A percentile compares a stretch with the other conserved stretches of the same genome.
These are phyloP conservation scores for Rotaria sp. DNA, from an alignment of 2,888 invertebrate species.

Conservation along the genomic window DNA sequence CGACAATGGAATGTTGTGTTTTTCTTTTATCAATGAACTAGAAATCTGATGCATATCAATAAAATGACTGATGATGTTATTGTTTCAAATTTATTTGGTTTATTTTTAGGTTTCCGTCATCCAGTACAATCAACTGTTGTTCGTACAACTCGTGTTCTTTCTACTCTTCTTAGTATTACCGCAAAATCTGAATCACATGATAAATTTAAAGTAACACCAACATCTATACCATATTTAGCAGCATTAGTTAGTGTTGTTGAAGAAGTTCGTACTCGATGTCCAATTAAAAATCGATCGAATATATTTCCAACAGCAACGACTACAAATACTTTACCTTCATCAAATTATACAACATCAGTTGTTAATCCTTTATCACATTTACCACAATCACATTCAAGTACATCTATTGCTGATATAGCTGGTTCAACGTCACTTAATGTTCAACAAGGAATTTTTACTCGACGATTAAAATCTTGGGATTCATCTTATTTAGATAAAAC, in stretches of 20 bases:
- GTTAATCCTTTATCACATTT: slow-evolving; percentile 19
- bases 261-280: slow-evolving; percentile 88
- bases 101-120: slow-evolving; percentile 79
- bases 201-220: slow-evolving; percentile 85
- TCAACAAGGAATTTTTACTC: background rate
- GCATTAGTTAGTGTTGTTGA: slow-evolving; percentile 91
- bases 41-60: too few species aligned
- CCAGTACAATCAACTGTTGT: slow-evolving; percentile 83
- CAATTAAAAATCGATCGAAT: slow-evolving; percentile 70
- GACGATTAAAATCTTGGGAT: slow-evolving; percentile 16
- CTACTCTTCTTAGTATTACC: slow-evolving; percentile 76
- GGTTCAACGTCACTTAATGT: background rate
- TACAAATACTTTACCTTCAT: background rate
- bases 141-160: slow-evolving; percentile 77
- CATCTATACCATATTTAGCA: slow-evolving; percentile 86
- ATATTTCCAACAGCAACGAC: background rate
- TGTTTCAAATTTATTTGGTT: too few species aligned
- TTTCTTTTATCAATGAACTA: too few species aligned
- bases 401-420: background rate
- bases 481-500: background rate
- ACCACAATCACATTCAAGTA: slow-evolving; percentile 23
- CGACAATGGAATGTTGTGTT: too few species aligned
- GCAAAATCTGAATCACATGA: slow-evolving; percentile 74
- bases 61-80: too few species aligned
- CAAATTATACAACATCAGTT: background rate